Evolutionary conservation across 2,797 vertebrate genomes (phyloP), one percentile per base, ranked within the genome.

Genomic region (Danio tinwini): DNA sequence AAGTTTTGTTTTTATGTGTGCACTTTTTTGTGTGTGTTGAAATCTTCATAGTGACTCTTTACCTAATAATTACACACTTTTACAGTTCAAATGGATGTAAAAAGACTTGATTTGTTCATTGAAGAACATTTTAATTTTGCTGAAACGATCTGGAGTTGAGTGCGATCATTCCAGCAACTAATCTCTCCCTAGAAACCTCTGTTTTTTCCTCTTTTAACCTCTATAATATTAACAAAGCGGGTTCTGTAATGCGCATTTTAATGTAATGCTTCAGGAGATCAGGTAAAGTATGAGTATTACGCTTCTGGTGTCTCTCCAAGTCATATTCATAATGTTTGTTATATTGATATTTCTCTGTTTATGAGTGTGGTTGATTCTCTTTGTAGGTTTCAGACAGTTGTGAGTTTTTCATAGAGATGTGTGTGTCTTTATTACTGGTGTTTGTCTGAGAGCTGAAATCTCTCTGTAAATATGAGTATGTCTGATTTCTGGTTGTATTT

Each of bases 141-240:
- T 40, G 2, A 62, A 74, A 63, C 61, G 70, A 55, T 78, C 65
- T 47, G 75, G 75, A 82, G 68, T 40, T n/a, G 7, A 63, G 84
- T 90, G 90, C 90, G 89, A 83, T 90, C 87, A 89, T 88, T 88
- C 88, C 82, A 82, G 86, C 86, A 89, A 42, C 87, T 76, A 64
- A 84, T 86, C 74, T 76, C 58, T 86, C 79, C 77, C 14, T 61
- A 68, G 64, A 90, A 87, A 92, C 88, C 53, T 87, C 74, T 88
- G 74, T 82, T 86, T 85, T 86, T 84, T 81, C 53, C 81, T 81
- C 42, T 49, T 17, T 84, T 74, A 80, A 64, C 44, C 84, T 53
- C 53, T 76, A 21, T 80, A 76, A 84, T 87, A 64, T 9, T 88
- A 72, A 58, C 81, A 82, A 68, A 86, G 87, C 88, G n/a, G 44